Conservation (phyloP, 2,113 vertebrate species). For the Catharus fuscescens region DNA sequence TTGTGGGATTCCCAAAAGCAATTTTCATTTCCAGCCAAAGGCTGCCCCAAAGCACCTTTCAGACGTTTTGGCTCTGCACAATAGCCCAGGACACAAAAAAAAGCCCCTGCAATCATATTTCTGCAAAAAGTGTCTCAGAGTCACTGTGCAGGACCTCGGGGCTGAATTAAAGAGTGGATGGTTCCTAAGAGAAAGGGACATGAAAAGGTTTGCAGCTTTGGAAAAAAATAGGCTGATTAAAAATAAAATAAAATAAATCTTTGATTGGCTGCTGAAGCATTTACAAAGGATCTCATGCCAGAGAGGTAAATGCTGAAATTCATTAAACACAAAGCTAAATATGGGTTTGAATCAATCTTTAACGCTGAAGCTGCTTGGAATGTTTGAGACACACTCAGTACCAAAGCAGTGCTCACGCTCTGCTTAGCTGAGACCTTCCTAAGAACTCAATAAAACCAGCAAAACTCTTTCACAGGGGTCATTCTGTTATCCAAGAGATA, state of each 20-base stretch:
- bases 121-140: neutral
- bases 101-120: neutral
- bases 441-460: neutral
- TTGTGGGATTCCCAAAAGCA: slow-evolving; percentile 69
- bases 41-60: slow-evolving; percentile 28
- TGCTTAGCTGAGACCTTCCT: neutral
- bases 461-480: neutral
- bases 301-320: neutral
- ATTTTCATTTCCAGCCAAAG: slow-evolving; percentile 68
- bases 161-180: neutral
- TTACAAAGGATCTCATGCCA: neutral
- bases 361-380: neutral
- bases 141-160: neutral
- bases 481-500: neutral
- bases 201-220: neutral
- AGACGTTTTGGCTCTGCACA: slow-evolving; percentile 28
- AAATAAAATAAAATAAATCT: neutral
- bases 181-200: neutral
- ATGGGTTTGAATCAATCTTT: neutral
- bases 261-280: neutral
- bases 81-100: neutral
- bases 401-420: neutral
- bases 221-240: neutral
- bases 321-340: neutral
- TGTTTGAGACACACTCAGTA: neutral